phyloP scores from a whole-genome alignment of 2,113 vertebrate genomes.

The Vidua macroura region DNA sequence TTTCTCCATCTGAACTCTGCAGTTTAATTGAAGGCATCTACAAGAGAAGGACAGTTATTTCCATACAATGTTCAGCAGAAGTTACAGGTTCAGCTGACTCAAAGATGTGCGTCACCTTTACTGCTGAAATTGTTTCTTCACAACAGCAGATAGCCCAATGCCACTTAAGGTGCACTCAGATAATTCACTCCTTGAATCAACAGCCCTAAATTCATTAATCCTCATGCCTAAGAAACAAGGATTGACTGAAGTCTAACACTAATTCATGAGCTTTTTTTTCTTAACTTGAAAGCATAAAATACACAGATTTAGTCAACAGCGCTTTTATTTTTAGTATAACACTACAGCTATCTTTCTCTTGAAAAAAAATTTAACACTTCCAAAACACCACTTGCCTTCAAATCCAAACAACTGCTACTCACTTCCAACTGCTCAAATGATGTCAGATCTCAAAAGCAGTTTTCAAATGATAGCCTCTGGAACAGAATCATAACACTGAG shows the following conservation, averaged over 20 bases:
- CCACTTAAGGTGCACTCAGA: not conserved
- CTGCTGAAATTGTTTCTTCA: not conserved
- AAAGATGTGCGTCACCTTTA: not conserved
- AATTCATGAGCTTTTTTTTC: not conserved
- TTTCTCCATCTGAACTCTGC: conserved; percentile 98
- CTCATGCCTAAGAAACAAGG: not conserved
- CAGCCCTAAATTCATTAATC: not conserved
- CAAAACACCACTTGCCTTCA: not conserved
- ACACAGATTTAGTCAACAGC: not conserved
- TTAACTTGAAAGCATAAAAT: not conserved
- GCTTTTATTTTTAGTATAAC: not conserved
- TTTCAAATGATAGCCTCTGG: not conserved
- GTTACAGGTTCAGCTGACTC: not conserved
- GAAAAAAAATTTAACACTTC: not conserved
- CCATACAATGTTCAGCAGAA: not conserved
- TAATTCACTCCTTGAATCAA: not conserved
- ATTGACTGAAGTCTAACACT: not conserved
- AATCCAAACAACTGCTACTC: not conserved
- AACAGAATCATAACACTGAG: not conserved
- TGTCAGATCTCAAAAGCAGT: not conserved
- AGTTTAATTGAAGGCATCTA: conserved; percentile 98
- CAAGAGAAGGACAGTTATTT: conserved; percentile 39
- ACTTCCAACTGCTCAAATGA: not conserved
- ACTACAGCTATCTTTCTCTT: not conserved
- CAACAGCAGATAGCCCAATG: not conserved